Percentiles rank a stretch among this genome's conserved stretches.
Conservation (phyloP, 1,140 invertebrate species). For the Mycetomoellerius zeteki region DNA sequence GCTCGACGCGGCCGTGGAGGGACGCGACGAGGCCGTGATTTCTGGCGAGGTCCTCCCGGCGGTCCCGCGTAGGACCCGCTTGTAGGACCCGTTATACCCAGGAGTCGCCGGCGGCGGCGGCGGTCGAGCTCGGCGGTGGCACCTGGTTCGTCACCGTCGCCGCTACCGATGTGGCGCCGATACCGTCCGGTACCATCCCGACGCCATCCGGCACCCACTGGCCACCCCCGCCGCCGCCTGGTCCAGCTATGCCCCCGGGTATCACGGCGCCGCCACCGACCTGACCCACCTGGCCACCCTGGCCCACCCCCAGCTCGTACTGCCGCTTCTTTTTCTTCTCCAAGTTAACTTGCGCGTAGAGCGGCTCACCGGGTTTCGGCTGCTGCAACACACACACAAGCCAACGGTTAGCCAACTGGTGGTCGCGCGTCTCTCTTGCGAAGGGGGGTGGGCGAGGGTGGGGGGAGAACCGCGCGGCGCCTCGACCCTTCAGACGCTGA, state of each 20-base stretch:
- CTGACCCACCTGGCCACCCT: conserved; percentile 81
- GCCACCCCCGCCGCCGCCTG: conserved; percentile 51
- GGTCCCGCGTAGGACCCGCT: conserved; percentile 25
- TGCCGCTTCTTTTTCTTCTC: conserved; percentile 92
- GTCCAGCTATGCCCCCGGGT: conserved; percentile 61
- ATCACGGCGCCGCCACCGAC: conserved; percentile 69
- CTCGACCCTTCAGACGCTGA: conserved; percentile 42
- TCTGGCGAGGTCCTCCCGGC: conserved; percentile 16
- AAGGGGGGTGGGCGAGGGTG: conserved; percentile 68
- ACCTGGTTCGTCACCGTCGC: conserved; percentile 80
- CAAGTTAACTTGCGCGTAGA: conserved; percentile 94
- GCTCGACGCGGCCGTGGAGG: not conserved
- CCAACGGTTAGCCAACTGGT: conserved; percentile 80
- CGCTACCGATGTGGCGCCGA: conserved; percentile 30
- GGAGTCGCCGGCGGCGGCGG: conserved; percentile 86
- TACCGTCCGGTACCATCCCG: conserved; percentile 79
- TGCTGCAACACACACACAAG: conserved; percentile 88
- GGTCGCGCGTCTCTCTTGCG: conserved; percentile 56
- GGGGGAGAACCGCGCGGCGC: conserved; percentile 52
- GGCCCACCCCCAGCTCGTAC: conserved; percentile 86
- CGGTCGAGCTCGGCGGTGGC: conserved; percentile 83
- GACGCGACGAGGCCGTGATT: conserved; percentile 20
- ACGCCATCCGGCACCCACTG: conserved; percentile 83
- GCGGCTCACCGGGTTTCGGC: conserved; percentile 90
- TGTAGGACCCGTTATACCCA: conserved; percentile 86